Base-by-base conservation (phyloP, 1,140 invertebrate genomes). In the Drosophila ironensis region DNA sequence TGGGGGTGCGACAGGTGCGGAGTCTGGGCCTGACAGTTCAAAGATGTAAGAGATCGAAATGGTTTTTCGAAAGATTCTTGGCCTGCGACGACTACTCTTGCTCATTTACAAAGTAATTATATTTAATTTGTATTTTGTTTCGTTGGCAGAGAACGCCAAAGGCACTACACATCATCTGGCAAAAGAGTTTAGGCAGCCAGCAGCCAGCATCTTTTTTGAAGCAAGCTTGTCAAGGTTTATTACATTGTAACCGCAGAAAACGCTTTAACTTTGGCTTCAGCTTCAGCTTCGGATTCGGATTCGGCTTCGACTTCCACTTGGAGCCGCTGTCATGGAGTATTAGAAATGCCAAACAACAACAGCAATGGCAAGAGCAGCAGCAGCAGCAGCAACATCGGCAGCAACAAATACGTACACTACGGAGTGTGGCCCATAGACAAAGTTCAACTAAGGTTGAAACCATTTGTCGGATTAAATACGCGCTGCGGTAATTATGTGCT, bases 391-490 rank as follows among this genome's bases (percentile, higher is more conserved):
- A 61, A 45, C 56, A 53, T 20, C 35, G 68, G 25, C 48, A 53
- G 50, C 59, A 12, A 12, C 33, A 8, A 16, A 12, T 37, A 37
- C 73, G 67, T 69, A 56, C 44, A 51, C 47, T 47, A 59, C 44
- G 46, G 76, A 75, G 75, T 70, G 66, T 74, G 69, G 75, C 56
- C 76, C 71, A 69, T 67, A 84, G 80, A 53, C 80, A 84, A 86
- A 84, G 80, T 84, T 84, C 80, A 84, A 86, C 75, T 80, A 86
- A 84, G 80, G 80, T 84, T 84, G 80, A 78, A 84, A 80, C 80
- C 80, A 84, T 84, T 84, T 84, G 80, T 84, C 80, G 80, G 74
- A 84, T 84, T 84, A 84, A 84, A 84, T 86, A 84, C 80, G 80
- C 78, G 78, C 80, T 64, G 78, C 78, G 78, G 78, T 84, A 84